A percentile compares a stretch with the other conserved stretches of the same genome.
Conservation (phyloP, 2,888 invertebrate species). For the Stenotaenia linearis region DNA sequence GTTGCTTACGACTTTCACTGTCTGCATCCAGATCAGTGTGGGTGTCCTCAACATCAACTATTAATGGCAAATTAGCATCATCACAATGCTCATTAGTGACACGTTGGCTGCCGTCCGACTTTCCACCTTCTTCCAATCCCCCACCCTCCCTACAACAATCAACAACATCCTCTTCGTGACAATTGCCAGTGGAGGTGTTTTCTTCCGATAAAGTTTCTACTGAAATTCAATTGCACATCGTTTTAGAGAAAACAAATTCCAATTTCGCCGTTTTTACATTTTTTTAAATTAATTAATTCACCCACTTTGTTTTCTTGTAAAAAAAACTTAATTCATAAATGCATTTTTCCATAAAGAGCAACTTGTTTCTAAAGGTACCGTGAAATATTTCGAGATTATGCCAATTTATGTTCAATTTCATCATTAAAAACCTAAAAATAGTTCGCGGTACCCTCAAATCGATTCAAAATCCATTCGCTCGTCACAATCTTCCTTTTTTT, state of each 20-base stretch:
- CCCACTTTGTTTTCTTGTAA: neutral
- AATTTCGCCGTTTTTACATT: too few relatives aligned
- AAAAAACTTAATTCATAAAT: neutral
- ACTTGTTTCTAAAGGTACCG: neutral
- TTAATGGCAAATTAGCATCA: conserved; percentile 21
- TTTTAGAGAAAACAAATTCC: neutral
- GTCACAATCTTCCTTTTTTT: neutral
- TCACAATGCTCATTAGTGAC: neutral
- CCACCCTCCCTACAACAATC: conserved; percentile 4
- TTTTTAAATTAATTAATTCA: too few relatives aligned
- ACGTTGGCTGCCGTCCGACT: neutral
- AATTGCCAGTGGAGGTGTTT: neutral
- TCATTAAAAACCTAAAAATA: neutral
- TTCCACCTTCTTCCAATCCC: neutral
- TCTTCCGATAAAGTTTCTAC: neutral
- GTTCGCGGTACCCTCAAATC: neutral
- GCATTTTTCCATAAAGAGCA: neutral
- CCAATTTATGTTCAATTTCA: neutral
- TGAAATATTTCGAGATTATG: neutral
- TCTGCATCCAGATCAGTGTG: neutral
- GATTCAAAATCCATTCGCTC: too few relatives aligned
- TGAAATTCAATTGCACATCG: conserved; percentile 17
- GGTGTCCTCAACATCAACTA: conserved; percentile 28
- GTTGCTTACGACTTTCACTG: neutral
- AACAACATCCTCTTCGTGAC: neutral